A percentile compares a stretch with the other conserved stretches of the same genome.
Evolutionary conservation across 2,888 invertebrate species (phyloP).

Genomic region (Acleris literana): DNA sequence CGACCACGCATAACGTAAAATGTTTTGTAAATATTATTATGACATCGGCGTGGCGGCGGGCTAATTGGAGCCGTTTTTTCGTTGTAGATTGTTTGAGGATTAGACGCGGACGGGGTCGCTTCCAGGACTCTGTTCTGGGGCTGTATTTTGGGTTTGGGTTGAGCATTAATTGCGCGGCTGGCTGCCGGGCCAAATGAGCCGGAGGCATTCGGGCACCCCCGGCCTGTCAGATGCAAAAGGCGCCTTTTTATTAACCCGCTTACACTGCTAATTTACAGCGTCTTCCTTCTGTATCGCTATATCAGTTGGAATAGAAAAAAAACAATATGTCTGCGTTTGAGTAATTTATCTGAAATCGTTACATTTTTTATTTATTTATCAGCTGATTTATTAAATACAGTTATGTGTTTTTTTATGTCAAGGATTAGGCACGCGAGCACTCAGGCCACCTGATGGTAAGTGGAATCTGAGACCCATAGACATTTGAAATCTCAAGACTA

Average conservation of each 20-base stretch:
- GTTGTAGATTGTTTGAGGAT: constrained; percentile 1
- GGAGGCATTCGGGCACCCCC: constrained; percentile 19
- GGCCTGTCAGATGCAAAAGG: constrained; percentile 45
- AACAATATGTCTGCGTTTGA: neutral
- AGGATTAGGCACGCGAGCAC: too few relatives aligned
- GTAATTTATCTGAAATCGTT: too few relatives aligned
- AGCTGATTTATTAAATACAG: too few relatives aligned
- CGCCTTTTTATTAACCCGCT: constrained; percentile 38
- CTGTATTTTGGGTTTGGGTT: constrained; percentile 18
- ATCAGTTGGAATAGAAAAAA: neutral
- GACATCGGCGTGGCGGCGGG: neutral
- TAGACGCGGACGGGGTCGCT: constrained; percentile 6
- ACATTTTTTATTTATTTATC: too few relatives aligned
- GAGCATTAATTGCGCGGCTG: constrained; percentile 32
- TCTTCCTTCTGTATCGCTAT: constrained; percentile 19
- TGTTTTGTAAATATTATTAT: constrained; percentile 24
- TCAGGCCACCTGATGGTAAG: too few relatives aligned
- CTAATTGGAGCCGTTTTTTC: constrained; percentile 12
- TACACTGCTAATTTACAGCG: constrained; percentile 36
- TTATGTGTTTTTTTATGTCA: too few relatives aligned
- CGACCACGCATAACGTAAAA: constrained; percentile 18
- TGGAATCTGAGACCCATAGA: too few relatives aligned
- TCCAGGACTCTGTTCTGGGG: constrained; percentile 7
- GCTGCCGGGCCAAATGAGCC: constrained; percentile 30
- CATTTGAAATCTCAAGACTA: too few relatives aligned